Conservation (phyloP, 2,888 invertebrate species). For the Helicoverpa assulta region DNA sequence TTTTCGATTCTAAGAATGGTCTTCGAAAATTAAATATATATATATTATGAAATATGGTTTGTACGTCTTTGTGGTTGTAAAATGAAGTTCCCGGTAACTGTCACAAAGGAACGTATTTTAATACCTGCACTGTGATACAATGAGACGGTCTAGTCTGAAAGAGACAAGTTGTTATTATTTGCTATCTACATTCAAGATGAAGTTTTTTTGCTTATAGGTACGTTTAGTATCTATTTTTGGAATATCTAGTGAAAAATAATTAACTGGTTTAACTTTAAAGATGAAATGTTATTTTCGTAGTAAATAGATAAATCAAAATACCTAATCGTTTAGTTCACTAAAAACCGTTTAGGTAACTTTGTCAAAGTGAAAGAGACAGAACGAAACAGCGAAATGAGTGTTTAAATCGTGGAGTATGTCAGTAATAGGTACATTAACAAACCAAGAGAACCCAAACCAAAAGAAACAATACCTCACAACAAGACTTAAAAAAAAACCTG, state of each 20-base stretch:
- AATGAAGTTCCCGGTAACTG: constrained; percentile 32
- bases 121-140: constrained; percentile 52
- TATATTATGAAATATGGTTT: not conserved
- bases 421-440: too few relatives aligned
- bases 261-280: not conserved
- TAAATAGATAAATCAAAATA: too few relatives aligned
- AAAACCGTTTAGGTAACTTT: too few relatives aligned
- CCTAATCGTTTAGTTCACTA: too few relatives aligned
- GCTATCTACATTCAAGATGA: constrained; percentile 24
- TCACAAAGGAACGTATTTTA: constrained; percentile 49
- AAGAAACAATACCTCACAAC: constrained; percentile 8
- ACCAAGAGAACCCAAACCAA: too few relatives aligned
- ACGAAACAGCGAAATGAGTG: too few relatives aligned
- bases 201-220: constrained; percentile 6
- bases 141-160: constrained; percentile 18
- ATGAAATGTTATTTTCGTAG: too few relatives aligned
- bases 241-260: not conserved
- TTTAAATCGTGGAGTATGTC: too few relatives aligned
- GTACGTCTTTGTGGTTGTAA: constrained; percentile 22
- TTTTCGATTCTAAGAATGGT: constrained; percentile 3
- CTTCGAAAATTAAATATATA: constrained; percentile 6
- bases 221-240: constrained; percentile 12
- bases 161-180: constrained; percentile 35
- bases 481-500: constrained; percentile 34
- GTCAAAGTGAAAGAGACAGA: too few relatives aligned